phyloP scores from a whole-genome alignment of 1,140 invertebrate species.

The Macrostomum lignano region DNA sequence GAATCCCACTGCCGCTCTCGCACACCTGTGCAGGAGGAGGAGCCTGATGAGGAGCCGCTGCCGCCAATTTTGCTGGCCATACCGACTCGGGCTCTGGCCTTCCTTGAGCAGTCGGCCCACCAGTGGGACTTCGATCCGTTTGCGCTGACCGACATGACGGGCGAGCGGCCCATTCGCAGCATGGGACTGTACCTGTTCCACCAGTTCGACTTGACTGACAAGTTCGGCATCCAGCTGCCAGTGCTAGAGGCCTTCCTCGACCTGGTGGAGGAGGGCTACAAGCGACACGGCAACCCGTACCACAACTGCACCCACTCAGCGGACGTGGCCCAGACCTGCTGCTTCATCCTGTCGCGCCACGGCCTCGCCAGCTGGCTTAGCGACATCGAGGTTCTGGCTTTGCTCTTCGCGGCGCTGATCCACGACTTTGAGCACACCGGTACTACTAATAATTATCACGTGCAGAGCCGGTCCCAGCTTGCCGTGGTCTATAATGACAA shows the following conservation, averaged over 20 bases:
- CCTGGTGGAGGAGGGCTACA: slow-evolving; percentile 19
- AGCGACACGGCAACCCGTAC: slow-evolving; percentile 9
- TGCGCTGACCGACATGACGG: background rate
- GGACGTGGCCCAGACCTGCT: slow-evolving; percentile 35
- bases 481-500: slow-evolving; percentile 7
- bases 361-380: slow-evolving; percentile 46
- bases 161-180: background rate
- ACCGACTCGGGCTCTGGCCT: too few relatives aligned
- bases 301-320: slow-evolving; percentile 1
- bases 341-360: slow-evolving; percentile 39
- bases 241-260: slow-evolving; percentile 19
- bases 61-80: background rate
- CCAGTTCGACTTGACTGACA: background rate
- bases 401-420: slow-evolving; percentile 54
- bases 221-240: background rate
- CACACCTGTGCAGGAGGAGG: too few relatives aligned
- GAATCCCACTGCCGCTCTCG: too few relatives aligned
- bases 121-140: slow-evolving; percentile 5
- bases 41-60: too few relatives aligned
- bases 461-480: slow-evolving; percentile 42
- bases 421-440: slow-evolving; percentile 76
- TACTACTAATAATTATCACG: slow-evolving; percentile 76
- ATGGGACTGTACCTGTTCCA: slow-evolving; percentile 1
- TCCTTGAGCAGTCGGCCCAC: too few relatives aligned
- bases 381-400: slow-evolving; percentile 68